These are phyloP conservation scores for Bagarius yarrelli DNA, from an alignment of 2,113 vertebrate genomes.

Conservation along the genomic window DNA sequence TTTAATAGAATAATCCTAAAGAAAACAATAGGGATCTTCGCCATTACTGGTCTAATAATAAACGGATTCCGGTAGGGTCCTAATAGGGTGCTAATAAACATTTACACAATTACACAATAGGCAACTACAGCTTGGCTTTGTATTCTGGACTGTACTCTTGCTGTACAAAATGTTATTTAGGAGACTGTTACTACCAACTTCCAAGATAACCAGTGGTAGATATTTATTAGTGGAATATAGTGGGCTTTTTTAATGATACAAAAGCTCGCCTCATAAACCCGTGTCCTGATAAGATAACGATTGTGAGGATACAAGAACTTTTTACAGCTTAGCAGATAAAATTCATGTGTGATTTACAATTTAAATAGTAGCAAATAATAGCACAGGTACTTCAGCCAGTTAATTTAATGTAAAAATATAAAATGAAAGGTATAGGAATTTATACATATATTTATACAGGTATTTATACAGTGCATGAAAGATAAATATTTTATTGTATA, in stretches of 20 bases:
- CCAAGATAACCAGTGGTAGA: conserved; percentile 22
- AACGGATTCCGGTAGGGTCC: too few species aligned
- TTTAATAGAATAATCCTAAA: too few species aligned
- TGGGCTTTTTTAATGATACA: neutral
- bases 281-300: conserved; percentile 24
- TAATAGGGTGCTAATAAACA: too few species aligned
- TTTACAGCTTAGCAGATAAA: conserved; percentile 7
- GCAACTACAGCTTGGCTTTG: neutral
- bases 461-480: neutral
- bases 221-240: neutral
- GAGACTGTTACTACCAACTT: neutral
- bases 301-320: neutral
- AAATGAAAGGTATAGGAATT: neutral
- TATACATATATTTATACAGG: neutral
- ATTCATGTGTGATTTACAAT: neutral
- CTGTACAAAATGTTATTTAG: neutral
- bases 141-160: neutral
- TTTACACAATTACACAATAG: too few species aligned
- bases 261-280: neutral
- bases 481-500: neutral
- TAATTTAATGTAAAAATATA: neutral
- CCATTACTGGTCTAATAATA: too few species aligned
- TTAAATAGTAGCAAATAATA: neutral
- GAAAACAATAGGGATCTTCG: too few species aligned
- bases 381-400: neutral